Evolutionary conservation across 2,888 invertebrate genomes (phyloP), one percentile per base, ranked within the genome.

Genomic region (Hetaerina titia): DNA sequence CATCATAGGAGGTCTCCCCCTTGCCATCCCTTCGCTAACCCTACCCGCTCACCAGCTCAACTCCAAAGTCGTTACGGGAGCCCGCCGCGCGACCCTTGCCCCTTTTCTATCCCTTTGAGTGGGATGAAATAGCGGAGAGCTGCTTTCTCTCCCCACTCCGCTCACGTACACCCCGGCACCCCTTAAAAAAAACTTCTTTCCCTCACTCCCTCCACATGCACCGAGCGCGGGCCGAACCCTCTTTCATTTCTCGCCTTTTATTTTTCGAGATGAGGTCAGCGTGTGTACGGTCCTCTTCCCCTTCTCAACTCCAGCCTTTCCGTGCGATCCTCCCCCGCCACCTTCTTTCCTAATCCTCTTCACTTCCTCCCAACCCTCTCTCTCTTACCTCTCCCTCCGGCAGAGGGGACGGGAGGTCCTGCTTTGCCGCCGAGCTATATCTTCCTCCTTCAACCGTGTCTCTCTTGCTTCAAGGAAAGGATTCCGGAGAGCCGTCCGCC

Each of bases 191-290:
- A 31, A 11, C 81, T 31, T 11, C 15, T 4, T 31, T n/a, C 22
- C 9, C 69, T 11, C 31, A 25, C 25, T 13, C 31, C 81, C 81
- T 31, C 81, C 22, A 7, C 69, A 19, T 69, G 19, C 22, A 11
- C 31, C 81, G 31, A 31, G 13, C 81, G 25, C 9, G 22, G 22
- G 89, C 89, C 89, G 58, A 22, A 0, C 57, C 58, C 31, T 31
- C 31, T 69, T 88, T 90, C 45, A 90, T 64, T 69, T 69, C 81
- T 81, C 81, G 81, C 81, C 13, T 19, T 90, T 64, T 69, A 25
- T 90, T 89, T 90, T 90, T 90, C 19, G 63, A 63, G 90, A 90
- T 90, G 90, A 90, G 90, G 90, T 90, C 90, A 90, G 90, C 90
- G 13, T 31, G 90, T 81, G 90, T 60, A 90, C 19, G 88, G 17